phyloP scores from a whole-genome alignment of 2,113 vertebrate genomes.

The Reinhardtius hippoglossoides region DNA sequence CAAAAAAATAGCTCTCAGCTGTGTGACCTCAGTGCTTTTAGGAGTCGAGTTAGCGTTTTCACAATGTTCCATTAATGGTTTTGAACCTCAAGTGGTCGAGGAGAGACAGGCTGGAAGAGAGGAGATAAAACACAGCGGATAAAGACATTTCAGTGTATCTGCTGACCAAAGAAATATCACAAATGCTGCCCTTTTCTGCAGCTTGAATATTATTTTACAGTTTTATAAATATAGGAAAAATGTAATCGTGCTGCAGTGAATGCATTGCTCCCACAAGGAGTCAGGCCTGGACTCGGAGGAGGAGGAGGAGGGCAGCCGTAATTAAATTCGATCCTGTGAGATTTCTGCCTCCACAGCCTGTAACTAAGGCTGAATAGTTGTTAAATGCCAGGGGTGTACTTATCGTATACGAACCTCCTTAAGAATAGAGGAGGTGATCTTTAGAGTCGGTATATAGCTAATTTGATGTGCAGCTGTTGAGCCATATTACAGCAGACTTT shows the following conservation, averaged over 20 bases:
- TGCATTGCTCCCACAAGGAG: slow-evolving; percentile 19
- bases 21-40: background rate
- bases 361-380: slow-evolving; percentile 36
- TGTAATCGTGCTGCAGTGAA: background rate
- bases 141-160: background rate
- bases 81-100: background rate
- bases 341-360: slow-evolving; percentile 17
- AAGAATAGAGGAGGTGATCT: slow-evolving; percentile 4
- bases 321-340: slow-evolving; percentile 36
- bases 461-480: slow-evolving; percentile 20
- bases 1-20: background rate
- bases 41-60: background rate
- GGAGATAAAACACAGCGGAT: background rate
- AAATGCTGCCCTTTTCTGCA: no score
- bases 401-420: background rate
- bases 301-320: slow-evolving; percentile 4
- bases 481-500: background rate
- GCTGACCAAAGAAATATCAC: slow-evolving; percentile 6
- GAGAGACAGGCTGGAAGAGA: background rate
- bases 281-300: background rate
- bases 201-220: no score
- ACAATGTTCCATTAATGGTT: slow-evolving; percentile 11
- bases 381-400: slow-evolving; percentile 45
- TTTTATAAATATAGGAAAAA: background rate
- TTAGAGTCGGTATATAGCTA: slow-evolving; percentile 21